Percentiles rank a stretch among this genome's conserved stretches.
phyloP scores from a whole-genome alignment of 2,797 vertebrate genomes.

The Setipinna tenuifilis region DNA sequence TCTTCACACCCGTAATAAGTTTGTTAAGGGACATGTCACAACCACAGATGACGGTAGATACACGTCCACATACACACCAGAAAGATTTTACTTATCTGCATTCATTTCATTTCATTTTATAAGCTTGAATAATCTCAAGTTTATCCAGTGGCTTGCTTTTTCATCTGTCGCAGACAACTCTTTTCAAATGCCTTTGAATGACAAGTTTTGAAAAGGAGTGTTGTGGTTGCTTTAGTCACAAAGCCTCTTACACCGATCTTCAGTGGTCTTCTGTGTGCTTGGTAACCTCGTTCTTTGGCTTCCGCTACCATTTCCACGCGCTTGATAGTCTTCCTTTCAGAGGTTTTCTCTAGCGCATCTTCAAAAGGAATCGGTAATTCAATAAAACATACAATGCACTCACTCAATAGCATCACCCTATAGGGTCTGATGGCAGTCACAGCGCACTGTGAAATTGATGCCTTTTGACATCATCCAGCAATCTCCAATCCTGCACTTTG shows the following conservation, averaged over 20 bases:
- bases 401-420: background rate
- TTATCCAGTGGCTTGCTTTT: background rate
- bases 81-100: too few relatives aligned
- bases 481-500: background rate
- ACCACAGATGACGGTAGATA: too few relatives aligned
- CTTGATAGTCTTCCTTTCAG: background rate
- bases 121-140: too few relatives aligned
- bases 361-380: background rate
- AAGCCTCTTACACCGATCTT: background rate
- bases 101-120: too few relatives aligned
- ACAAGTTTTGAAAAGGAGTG: background rate
- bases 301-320: background rate
- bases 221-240: too few relatives aligned
- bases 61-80: too few relatives aligned
- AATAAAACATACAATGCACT: background rate
- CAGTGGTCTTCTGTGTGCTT: background rate
- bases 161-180: background rate
- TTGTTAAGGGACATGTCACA: too few relatives aligned
- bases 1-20: too few relatives aligned
- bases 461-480: background rate
- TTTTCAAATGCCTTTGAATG: background rate
- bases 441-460: background rate
- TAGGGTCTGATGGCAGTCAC: background rate
- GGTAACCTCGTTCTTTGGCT: background rate
- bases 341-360: background rate